Conservation (phyloP, 1,140 invertebrate genomes). For the Manduca sexta region DNA sequence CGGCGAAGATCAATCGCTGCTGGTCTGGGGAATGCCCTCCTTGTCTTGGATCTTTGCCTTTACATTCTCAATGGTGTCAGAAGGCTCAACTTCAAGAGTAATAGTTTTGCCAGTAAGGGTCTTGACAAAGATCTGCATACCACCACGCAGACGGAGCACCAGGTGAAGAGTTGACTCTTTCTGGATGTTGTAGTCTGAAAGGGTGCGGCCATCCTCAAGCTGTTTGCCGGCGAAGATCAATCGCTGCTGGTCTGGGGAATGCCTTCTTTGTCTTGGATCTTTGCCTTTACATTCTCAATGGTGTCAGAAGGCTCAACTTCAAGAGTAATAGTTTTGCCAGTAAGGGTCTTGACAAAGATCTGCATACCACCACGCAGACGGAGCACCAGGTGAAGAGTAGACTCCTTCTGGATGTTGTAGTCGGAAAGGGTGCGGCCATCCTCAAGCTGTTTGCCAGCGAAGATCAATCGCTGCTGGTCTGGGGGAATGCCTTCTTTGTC, state of each 20-base stretch:
- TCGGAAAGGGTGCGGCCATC: not conserved
- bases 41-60: conserved; percentile 88
- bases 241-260: no score
- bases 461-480: conserved; percentile 1
- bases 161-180: no score
- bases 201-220: no score
- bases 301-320: no score
- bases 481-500: conserved; percentile 1
- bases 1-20: conserved; percentile 83
- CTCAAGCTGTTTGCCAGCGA: not conserved
- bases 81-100: conserved; percentile 62
- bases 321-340: no score
- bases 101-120: conserved; percentile 82
- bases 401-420: conserved; percentile 8
- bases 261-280: no score
- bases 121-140: conserved; percentile 80
- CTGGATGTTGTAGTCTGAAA: no score
- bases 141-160: conserved; percentile 54
- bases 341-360: not conserved
- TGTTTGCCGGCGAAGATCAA: no score
- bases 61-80: conserved; percentile 79
- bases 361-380: conserved; percentile 26
- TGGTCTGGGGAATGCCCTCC: conserved; percentile 80
- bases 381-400: conserved; percentile 17
- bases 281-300: no score